Percentiles rank a stretch among this genome's conserved stretches.
phyloP scores from a whole-genome alignment of 2,797 vertebrate species.

The Etheostoma perlongum region DNA sequence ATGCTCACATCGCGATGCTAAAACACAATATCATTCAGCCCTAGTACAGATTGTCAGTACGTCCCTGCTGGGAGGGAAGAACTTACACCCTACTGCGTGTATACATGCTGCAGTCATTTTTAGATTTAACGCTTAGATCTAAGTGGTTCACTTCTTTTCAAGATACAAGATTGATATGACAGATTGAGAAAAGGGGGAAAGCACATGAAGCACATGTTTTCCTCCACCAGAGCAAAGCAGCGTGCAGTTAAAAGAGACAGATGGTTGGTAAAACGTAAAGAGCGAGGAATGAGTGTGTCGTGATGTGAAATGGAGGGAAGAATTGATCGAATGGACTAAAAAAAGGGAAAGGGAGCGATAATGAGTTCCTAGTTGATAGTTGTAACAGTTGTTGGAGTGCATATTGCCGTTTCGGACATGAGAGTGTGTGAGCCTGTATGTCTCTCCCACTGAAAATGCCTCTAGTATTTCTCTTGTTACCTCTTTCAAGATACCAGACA shows the following conservation, averaged over 20 bases:
- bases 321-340: conserved; percentile 53
- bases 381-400: conserved; percentile 37
- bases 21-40: too few relatives aligned
- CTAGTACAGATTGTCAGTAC: too few relatives aligned
- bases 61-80: not conserved
- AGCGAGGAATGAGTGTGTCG: conserved; percentile 48
- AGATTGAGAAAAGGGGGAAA: conserved; percentile 28
- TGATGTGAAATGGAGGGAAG: conserved; percentile 63
- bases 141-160: conserved; percentile 26
- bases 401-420: conserved; percentile 8
- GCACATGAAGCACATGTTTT: conserved; percentile 51
- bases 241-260: conserved; percentile 52
- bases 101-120: conserved; percentile 28
- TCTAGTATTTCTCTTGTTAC: conserved; percentile 15
- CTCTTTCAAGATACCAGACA: conserved; percentile 18
- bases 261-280: conserved; percentile 59
- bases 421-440: conserved; percentile 2
- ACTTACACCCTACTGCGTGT: conserved; percentile 6
- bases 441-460: conserved; percentile 30
- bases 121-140: conserved; percentile 18
- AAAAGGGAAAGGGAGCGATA: conserved; percentile 51
- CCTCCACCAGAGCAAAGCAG: conserved; percentile 53
- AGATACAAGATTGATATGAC: conserved; percentile 50
- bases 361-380: conserved; percentile 45
- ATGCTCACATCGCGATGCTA: too few relatives aligned